Evolutionary conservation across 2,113 vertebrate genomes (phyloP), one percentile per base, ranked within the genome.

Genomic region (Paratilapia polleni): DNA sequence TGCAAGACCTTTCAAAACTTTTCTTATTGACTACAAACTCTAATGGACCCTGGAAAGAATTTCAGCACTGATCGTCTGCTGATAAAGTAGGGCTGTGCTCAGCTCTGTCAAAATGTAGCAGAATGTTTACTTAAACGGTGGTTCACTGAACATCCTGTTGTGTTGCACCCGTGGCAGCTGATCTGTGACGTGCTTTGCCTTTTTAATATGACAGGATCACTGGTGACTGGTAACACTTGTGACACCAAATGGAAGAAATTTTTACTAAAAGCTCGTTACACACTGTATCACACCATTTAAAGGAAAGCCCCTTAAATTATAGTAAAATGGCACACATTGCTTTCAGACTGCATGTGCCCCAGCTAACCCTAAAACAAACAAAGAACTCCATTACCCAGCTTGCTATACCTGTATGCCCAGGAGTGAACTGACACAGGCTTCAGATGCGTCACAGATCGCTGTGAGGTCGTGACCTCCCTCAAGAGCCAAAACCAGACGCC

Each of bases 401-500:
- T 87, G 76, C 60, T 76, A 93, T 83, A 99, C 98, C 97, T 98
- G 96, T 47, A 96, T 96, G 61, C 98, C 98, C 87, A 99, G 94
- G 62, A 99, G 93, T 59, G 97, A 96, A 4, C 97, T 95, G 68
- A 99, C 97, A 8, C 98, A 99, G 54, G 98, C 97, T 88, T 99
- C 98, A 0, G 98, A 99, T 0, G 98, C 98, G 0, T 99, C 98
- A 13, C 98, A 99, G 92, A 99, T 99, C 73, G 98, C 97, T 0
- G 98, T 99, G 34, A 99, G 97, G 94, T 99, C 97, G 1, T 99
- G 98, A 57, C 98, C 98, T 3, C 98, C 98, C 90, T 99, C 98
- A 8, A 99, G 94, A 0, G 97, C 96, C 52, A 99, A 93, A 87
- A 99, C 96, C 58, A 99, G 58, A 2, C 97, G 97, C 0, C 98